Base-by-base conservation (phyloP, 2,113 vertebrate species). In the Carlito syrichta region DNA sequence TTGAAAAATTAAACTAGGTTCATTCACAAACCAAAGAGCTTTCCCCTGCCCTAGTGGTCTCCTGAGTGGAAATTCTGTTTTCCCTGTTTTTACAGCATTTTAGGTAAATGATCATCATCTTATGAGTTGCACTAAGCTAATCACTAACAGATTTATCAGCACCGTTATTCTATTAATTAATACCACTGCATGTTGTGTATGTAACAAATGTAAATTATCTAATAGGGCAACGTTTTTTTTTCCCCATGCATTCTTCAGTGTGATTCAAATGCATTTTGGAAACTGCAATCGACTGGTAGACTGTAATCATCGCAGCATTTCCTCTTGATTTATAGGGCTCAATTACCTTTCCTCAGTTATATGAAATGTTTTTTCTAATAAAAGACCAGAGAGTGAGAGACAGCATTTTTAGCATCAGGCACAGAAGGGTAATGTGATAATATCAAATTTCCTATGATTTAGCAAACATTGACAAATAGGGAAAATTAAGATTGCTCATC, bases 101-200 rank as follows among this genome's bases (percentile, higher is more conserved):
- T 62, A 88, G 97, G 94, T 96, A 97, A 98, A 98, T 97, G 81
- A 97, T 97, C 96, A 96, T 95, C 97, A 96, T 95, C 94, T 96
- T 96, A 97, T 97, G 97, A 98, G 97, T 92, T 92, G 71, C 58
- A 92, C 50, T 93, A 76, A 85, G 90, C 96, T 97, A 97, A 98
- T 98, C 97, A 66, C 95, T 89, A 94, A 66, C 97, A 98, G 98
- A 96, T 97, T 90, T 69, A 97, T 93, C 97, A 88, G 45, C 0
- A 0, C 86, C 95, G 91, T 97, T 93, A 96, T 97, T 97, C 97
- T 93, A 68, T 97, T 98, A 98, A 98, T 98, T 97, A 97, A 96
- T 96, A 90, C 86, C 98, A 94, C 69, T 97, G 94, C 91, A 96
- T 89, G 56, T 97, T 96, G 94, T 97, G 94, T 96, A 91, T 62